Conservation (phyloP, 1,140 invertebrate genomes). For the Drosophila biarmipes region DNA sequence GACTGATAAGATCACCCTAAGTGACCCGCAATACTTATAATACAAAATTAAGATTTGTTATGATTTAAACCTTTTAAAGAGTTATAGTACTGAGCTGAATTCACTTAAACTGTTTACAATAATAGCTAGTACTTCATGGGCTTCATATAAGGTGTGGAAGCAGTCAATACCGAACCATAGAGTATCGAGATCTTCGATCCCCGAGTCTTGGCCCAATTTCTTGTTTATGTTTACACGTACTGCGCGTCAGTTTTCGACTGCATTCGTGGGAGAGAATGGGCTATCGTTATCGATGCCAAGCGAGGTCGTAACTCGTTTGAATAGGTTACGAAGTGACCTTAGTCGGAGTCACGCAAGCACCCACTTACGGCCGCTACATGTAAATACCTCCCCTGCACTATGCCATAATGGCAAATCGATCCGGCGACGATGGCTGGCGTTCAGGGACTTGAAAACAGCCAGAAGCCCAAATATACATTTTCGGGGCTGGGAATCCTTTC, state of each 20-base stretch:
- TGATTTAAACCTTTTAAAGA: too few relatives aligned
- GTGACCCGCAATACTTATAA: too few relatives aligned
- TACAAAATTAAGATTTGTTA: too few relatives aligned
- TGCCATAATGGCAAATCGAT: conserved; percentile 30
- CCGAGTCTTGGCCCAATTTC: conserved; percentile 8
- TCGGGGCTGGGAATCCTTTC: conserved; percentile 3
- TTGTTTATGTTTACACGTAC: conserved; percentile 17
- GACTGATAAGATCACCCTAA: too few relatives aligned
- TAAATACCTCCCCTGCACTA: conserved; percentile 3
- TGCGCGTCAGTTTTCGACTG: conserved; percentile 26
- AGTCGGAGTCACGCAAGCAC: conserved; percentile 42
- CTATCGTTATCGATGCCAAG: conserved; percentile 40
- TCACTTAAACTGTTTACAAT: too few relatives aligned
- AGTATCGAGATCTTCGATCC: not conserved
- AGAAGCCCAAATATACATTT: conserved; percentile 2
- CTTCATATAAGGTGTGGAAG: too few relatives aligned
- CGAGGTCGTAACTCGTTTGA: conserved; percentile 39
- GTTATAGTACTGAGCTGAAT: too few relatives aligned
- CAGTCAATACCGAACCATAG: not conserved
- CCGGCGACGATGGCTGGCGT: not conserved
- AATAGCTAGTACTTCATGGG: too few relatives aligned
- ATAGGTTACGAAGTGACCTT: conserved; percentile 39
- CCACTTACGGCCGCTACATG: conserved; percentile 21
- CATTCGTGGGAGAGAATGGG: conserved; percentile 51
- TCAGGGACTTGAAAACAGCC: not conserved